Evolutionary conservation across 2,113 vertebrate genomes (phyloP), one percentile per base, ranked within the genome.

Genomic region (Cairina moschata): DNA sequence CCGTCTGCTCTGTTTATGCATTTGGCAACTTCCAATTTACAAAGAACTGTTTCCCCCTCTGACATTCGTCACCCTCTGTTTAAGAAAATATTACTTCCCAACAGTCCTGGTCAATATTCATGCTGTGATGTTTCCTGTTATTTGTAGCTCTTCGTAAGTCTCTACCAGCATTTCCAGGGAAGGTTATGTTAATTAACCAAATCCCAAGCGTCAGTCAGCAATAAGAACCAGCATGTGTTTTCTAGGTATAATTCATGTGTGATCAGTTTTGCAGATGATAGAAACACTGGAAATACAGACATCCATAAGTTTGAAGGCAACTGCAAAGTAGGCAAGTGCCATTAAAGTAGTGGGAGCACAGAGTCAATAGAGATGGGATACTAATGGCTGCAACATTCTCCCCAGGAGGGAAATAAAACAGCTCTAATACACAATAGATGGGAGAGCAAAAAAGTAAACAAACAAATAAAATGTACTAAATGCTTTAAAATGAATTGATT

Each of bases 51-150:
- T 79, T 82, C n/a, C 54, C 48, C 28, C 28, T 46, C 48, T 91
- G 68, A 23, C 38, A 56, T 67, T 78, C 29, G 56, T 20, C 48
- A 82, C 21, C 32, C 50, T 22, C 48, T 22, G 15, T 34, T 77
- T 60, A 62, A 56, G 60, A 56, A 72, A 91, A 65, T 0, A 26
- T 17, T 34, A 28, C 25, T 55, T 78, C 21, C 13, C 74, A 56
- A 23, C 26, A 80, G 34, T 4, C 10, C 29, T 3, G 3, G 69
- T 83, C 82, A 83, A 83, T 42, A 46, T 8, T 92, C 88, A 77
- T 90, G 80, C 80, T 92, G 90, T 67, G 68, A 83, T 26, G 34
- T 25, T 94, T 95, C 92, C 88, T 93, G 55, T 46, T 94, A 20
- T 82, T 72, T 67, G 50, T 80, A 59, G 50, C 34, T 56, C 67